Evolutionary conservation across 2,888 invertebrate genomes (phyloP).

Genomic region (Plusia festucae): DNA sequence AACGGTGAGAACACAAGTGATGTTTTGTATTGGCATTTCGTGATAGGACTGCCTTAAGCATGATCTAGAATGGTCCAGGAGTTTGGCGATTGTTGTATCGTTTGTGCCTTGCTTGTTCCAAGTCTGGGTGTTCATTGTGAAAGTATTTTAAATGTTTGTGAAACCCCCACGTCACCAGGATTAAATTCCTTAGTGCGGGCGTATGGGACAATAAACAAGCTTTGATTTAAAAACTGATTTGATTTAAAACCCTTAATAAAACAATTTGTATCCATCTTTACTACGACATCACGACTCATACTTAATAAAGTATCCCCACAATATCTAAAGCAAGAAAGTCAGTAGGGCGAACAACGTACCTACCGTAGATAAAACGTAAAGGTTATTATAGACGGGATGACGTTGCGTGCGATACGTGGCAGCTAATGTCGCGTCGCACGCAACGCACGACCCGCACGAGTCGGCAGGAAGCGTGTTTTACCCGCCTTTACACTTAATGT

Average conservation of each 20-base stretch:
- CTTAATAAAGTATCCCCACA: too few relatives aligned
- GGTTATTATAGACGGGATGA: neutral
- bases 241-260: too few relatives aligned
- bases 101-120: too few relatives aligned
- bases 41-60: slow-evolving; percentile 14
- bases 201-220: too few relatives aligned
- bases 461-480: neutral
- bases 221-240: too few relatives aligned
- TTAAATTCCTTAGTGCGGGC: too few relatives aligned
- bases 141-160: too few relatives aligned
- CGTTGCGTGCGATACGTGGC: slow-evolving; percentile 5
- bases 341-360: neutral
- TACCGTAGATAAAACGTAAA: slow-evolving; percentile 5
- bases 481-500: neutral
- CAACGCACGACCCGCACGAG: slow-evolving; percentile 1
- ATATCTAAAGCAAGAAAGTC: neutral
- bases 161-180: too few relatives aligned
- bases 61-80: neutral
- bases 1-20: slow-evolving; percentile 24
- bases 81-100: too few relatives aligned
- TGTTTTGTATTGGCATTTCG: slow-evolving; percentile 20
- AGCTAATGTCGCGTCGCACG: neutral
- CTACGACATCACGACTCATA: too few relatives aligned
- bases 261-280: too few relatives aligned
- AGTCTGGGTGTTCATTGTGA: too few relatives aligned